Base-by-base conservation (phyloP, 2,888 invertebrate genomes). In the Norana najaformis region DNA sequence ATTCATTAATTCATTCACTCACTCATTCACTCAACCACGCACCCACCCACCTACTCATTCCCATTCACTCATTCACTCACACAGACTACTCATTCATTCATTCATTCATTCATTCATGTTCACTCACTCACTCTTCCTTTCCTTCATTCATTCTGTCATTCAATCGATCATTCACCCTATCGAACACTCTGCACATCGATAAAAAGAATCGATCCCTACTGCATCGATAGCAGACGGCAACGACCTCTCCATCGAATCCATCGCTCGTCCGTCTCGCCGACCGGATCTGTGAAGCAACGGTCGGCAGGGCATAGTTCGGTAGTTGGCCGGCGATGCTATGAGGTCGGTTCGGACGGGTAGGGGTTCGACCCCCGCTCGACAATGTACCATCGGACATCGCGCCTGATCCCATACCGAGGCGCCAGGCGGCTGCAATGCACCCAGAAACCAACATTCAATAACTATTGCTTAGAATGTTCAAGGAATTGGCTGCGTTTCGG, bases 321-420 rank as follows among this genome's bases (percentile, higher is more conserved):
- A 91, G 88, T 53, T 91, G 90, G 41, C 92, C 92, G 30, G 92
- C 92, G 37, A 92, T 91, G 90, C 92, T 92, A 91, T 92, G 92
- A 8, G 92, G 92, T n/a, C 92, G 90, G 35, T 83, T 83, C n/a
- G 38, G 83, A n/a, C 83, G 37, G 37, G 89, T 47, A 20, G 89
- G 89, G 39, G 83, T 89, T 20, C 89, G 41, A 38, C 38, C 89
- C n/a, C 85, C 47, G 23, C 83, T 83, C n/a, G 89, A 89, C 20
- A 89, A 23, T 1, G 89, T 89, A 69, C 83, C 89, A 38, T 89
- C 89, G 16, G 89, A 89, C 85, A 85, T 36, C 85, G 85, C 85
- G 0, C 85, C 85, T 3, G 85, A 85, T 37, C 85, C 85, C 35
- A 85, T 35, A n/a, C 85, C 37, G 20, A 85, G 37, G 37, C 85